Evolutionary conservation across 2,113 vertebrate genomes (phyloP), one percentile per base, ranked within the genome.

Genomic region (Ceyx melanurus): DNA sequence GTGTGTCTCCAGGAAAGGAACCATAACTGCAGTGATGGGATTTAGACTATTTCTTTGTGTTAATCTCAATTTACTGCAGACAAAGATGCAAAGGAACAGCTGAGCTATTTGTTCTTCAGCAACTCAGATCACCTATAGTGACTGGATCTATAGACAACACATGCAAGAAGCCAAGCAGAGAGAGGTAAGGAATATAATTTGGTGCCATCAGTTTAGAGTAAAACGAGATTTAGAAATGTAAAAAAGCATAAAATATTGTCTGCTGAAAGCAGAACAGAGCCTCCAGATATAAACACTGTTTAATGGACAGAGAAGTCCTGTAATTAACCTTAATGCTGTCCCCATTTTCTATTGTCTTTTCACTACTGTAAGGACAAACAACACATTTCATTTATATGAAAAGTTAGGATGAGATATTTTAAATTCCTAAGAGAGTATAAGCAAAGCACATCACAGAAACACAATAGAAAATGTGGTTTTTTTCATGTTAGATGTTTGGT

Each of bases 401-500:
- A 70, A 46, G 5, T n/a, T 29, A 64, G 61, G 31, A 42, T 46
- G 37, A 58, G 19, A 5, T 25, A 75, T 29, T 77, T 76, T 40
- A 56, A 89, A 50, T 45, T 85, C 35, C 35, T 57, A 40, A 31
- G 79, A 37, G 42, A 23, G 13, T 60, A 51, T 26, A 74, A 43
- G 33, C 22, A 78, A 89, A 54, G 56, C 50, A 70, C 3, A 11
- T 76, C 85, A 73, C 22, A 89, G 84, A 51, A 86, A 75, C 48
- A 64, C 66, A 64, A 64, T 7, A 51, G 23, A 35, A 90, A 82
- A 65, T 13, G 25, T 68, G 60, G 57, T 7, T 11, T 7, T 11
- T 89, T 93, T 79, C 57, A 45, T 61, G 67, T 91, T 22, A 40
- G 57, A 7, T 79, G 79, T 90, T 91, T 96, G 92, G 77, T 91